Percentiles rank a stretch among this genome's conserved stretches.
phyloP scores from a whole-genome alignment of 2,797 vertebrate genomes.

The Carduelis carduelis region DNA sequence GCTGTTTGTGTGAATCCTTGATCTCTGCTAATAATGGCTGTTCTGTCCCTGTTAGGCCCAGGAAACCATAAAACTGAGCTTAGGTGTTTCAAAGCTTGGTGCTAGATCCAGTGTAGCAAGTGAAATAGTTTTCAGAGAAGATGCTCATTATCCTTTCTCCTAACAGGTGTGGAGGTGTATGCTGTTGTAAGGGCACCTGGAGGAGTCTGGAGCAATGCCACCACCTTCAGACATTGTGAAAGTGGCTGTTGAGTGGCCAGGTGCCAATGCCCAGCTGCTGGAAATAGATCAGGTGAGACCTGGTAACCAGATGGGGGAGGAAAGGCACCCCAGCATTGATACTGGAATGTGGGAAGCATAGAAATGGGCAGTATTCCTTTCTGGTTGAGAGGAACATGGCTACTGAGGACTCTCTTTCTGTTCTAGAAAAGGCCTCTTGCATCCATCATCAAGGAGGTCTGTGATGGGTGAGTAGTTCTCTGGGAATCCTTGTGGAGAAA shows the following conservation, averaged over 20 bases:
- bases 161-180: slow-evolving; percentile 3
- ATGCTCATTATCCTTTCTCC: background rate
- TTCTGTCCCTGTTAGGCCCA: background rate
- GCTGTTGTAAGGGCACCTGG: background rate
- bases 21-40: background rate
- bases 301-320: background rate
- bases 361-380: background rate
- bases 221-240: slow-evolving; percentile 96
- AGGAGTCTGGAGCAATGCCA: slow-evolving; percentile 72
- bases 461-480: slow-evolving; percentile 88
- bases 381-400: background rate
- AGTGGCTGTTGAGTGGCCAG: slow-evolving; percentile 98
- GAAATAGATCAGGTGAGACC: slow-evolving; percentile 93
- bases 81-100: background rate
- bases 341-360: background rate
- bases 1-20: background rate
- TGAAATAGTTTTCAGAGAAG: background rate
- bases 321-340: background rate
- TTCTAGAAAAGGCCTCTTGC: slow-evolving; percentile 92
- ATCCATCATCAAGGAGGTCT: slow-evolving; percentile 95
- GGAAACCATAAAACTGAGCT: background rate
- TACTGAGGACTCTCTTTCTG: slow-evolving; percentile 28
- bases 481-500: background rate
- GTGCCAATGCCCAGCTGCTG: slow-evolving; percentile 95
- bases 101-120: background rate